Base-by-base conservation (phyloP, 2,113 vertebrate genomes). In the Aramus guarauna region DNA sequence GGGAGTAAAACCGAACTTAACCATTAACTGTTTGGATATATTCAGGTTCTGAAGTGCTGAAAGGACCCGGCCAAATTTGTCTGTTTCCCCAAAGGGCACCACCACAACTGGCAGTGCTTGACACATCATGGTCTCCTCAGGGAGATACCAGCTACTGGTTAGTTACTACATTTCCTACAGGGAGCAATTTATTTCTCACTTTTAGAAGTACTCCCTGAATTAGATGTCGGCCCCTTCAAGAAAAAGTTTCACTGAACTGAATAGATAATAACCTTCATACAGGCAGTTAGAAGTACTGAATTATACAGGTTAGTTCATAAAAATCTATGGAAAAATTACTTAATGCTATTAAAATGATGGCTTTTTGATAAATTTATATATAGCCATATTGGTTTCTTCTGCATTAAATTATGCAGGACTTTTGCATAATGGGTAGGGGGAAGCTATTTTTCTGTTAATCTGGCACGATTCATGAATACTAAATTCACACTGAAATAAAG, bases 381-480 rank as follows among this genome's bases (percentile, higher is more conserved):
- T 82, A 76, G 36, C 18, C 52, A 47, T 56, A 59, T 53, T 45
- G n/a, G 45, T 74, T 95, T 71, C 91, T 29, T 74, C 47, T 55
- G 29, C 43, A 71, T 80, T 92, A 71, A 91, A 84, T 96, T 94
- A 83, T 71, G 59, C 32, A 94, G 43, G 29, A 37, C 45, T 92
- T 91, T 12, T 74, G 41, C 59, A 86, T 72, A 77, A 80, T 52
- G 37, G 59, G 59, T 58, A 86, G 50, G 45, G 16, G 77, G 45
- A 91, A 86, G 50, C 8, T 77, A 71, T 90, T 92, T 93, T 90
- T 86, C 79, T 91, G 50, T 88, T 96, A 50, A 91, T 79, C 67
- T 91, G 82, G 62, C 82, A 83, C 1, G 3, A 82, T 12, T 81
- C 55, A 69, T 58, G 50, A 92, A 69, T 95, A 64, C 32, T 86